phyloP scores from a whole-genome alignment of 2,888 invertebrate genomes.

The Gastrophysa polygoni region DNA sequence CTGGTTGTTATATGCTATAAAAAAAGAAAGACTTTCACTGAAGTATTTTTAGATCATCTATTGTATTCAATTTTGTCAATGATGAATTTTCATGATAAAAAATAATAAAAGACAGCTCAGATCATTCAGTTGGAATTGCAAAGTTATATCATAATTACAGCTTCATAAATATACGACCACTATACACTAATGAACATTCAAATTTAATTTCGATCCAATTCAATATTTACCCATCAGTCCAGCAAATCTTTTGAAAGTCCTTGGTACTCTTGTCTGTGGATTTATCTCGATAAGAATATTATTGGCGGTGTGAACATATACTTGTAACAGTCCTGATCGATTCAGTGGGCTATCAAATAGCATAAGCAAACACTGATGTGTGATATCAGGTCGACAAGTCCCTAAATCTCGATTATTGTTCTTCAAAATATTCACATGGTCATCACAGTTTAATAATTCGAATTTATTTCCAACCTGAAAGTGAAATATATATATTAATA shows the following conservation, averaged over 20 bases:
- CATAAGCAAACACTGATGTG: slow-evolving; percentile 97
- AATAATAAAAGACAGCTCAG: no score
- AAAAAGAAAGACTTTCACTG: no score
- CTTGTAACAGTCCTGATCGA: slow-evolving; percentile 93
- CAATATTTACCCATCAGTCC: slow-evolving; percentile 84
- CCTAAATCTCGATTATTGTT: slow-evolving; percentile 88
- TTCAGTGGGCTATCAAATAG: slow-evolving; percentile 97
- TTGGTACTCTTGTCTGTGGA: slow-evolving; percentile 95
- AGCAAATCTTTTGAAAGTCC: slow-evolving; percentile 96
- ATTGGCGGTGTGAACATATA: slow-evolving; percentile 88
- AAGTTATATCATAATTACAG: no score
- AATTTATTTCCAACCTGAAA: slow-evolving; percentile 82
- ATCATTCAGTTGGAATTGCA: no score
- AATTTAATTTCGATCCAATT: no score
- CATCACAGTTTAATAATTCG: slow-evolving; percentile 93
- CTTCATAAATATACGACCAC: no score
- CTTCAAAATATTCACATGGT: slow-evolving; percentile 82
- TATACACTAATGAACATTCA: no score
- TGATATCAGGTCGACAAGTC: slow-evolving; percentile 93
- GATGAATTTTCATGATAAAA: no score
- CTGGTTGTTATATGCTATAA: no score
- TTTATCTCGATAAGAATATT: slow-evolving; percentile 95
- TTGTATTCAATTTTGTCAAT: no score
- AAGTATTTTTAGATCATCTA: no score
- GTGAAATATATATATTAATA: neutral